A percentile compares a stretch with the other conserved stretches of the same genome.
These are phyloP conservation scores for Chaetogeoica ovagalla DNA, from an alignment of 2,888 invertebrate species.

Conservation along the genomic window DNA sequence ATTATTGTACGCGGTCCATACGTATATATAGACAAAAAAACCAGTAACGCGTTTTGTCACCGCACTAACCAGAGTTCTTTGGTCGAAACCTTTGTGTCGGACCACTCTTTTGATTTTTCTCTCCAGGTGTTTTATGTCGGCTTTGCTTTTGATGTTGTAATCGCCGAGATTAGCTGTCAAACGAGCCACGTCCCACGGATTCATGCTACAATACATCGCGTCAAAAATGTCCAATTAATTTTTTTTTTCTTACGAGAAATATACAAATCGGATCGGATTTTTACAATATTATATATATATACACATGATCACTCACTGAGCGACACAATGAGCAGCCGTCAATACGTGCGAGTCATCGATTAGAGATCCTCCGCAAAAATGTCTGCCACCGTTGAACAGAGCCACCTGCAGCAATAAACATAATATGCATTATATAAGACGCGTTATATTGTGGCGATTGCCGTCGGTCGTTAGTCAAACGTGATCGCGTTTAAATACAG, in stretches of 20 bases:
- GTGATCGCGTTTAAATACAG: background rate
- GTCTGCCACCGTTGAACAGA: slow-evolving; percentile 78
- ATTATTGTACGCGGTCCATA: background rate
- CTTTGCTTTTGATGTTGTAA: slow-evolving; percentile 76
- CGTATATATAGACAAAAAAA: background rate
- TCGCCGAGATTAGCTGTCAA: slow-evolving; percentile 81
- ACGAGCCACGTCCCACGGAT: slow-evolving; percentile 83
- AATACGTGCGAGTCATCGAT: slow-evolving; percentile 78
- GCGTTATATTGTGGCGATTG: too few species aligned
- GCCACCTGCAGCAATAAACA: slow-evolving; percentile 64
- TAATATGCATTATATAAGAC: background rate
- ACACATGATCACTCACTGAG: slow-evolving; percentile 68
- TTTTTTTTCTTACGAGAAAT: background rate
- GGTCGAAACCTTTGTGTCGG: slow-evolving; percentile 81
- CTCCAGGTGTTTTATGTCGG: slow-evolving; percentile 76
- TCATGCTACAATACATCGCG: slow-evolving; percentile 70
- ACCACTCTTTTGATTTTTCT: slow-evolving; percentile 80
- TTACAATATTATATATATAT: too few species aligned
- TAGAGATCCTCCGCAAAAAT: slow-evolving; percentile 86
- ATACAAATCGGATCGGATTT: background rate
- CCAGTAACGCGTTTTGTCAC: too few species aligned
- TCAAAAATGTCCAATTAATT: slow-evolving; percentile 20
- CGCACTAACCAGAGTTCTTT: slow-evolving; percentile 72
- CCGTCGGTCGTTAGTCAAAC: background rate
- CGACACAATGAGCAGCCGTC: slow-evolving; percentile 86